phyloP scores from a whole-genome alignment of 2,797 vertebrate genomes.

The Galago senegalensis region DNA sequence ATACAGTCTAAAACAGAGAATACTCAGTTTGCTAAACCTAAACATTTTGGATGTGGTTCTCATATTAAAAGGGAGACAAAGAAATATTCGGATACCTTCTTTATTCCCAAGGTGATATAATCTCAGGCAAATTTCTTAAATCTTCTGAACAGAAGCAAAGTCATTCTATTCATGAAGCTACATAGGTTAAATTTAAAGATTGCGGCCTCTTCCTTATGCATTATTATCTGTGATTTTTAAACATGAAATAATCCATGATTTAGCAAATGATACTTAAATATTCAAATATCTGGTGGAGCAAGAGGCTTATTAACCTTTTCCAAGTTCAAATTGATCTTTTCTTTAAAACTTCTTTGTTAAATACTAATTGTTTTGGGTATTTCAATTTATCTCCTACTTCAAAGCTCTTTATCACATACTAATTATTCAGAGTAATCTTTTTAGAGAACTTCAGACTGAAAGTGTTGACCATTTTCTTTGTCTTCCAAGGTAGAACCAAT shows the following conservation, averaged over 20 bases:
- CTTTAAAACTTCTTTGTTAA: constrained; percentile 48
- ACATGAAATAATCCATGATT: background rate
- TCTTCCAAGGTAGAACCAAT: constrained; percentile 4
- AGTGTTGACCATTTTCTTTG: constrained; percentile 29
- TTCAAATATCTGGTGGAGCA: background rate
- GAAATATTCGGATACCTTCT: background rate
- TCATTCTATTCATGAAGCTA: background rate
- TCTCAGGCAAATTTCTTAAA: background rate
- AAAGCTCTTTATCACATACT: constrained; percentile 3
- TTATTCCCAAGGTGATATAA: background rate
- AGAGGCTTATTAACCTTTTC: constrained; percentile 48
- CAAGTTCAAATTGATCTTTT: constrained; percentile 53
- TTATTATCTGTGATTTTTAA: constrained; percentile 13
- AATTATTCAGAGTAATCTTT: constrained; percentile 53
- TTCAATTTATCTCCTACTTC: constrained; percentile 58
- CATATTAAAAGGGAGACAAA: background rate
- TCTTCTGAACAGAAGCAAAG: constrained; percentile 39
- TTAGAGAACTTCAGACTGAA: constrained; percentile 7
- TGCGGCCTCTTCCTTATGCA: background rate
- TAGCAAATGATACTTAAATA: constrained; percentile 42
- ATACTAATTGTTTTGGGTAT: background rate
- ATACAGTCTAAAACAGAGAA: background rate
- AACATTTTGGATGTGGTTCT: constrained; percentile 46
- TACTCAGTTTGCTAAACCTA: constrained; percentile 1
- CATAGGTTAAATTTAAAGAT: background rate